phyloP scores from a whole-genome alignment of 2,113 vertebrate species.

The Austrofundulus limnaeus region DNA sequence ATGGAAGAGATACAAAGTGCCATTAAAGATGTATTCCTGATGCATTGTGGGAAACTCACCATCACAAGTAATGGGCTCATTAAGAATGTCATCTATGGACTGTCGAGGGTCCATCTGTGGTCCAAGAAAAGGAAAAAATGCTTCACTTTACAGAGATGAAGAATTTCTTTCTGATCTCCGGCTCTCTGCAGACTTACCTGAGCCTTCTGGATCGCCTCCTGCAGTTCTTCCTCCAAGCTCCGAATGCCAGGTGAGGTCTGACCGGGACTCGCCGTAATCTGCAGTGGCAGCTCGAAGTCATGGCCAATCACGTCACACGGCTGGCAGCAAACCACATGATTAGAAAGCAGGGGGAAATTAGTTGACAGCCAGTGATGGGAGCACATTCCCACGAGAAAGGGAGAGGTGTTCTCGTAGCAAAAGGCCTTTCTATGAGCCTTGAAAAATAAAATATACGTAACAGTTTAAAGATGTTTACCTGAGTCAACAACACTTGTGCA shows the following conservation, averaged over 20 bases:
- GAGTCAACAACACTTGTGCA: constrained; percentile 64
- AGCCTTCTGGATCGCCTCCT: constrained; percentile 89
- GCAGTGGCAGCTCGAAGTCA: constrained; percentile 84
- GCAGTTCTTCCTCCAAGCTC: constrained; percentile 89
- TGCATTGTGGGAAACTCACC: constrained; percentile 70
- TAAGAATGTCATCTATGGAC: constrained; percentile 88
- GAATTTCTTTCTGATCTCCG: background rate
- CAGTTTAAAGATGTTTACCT: constrained; percentile 55
- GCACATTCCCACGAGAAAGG: constrained; percentile 8
- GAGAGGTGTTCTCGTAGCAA: constrained; percentile 5
- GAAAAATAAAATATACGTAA: constrained; percentile 5
- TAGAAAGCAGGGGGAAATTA: constrained; percentile 20
- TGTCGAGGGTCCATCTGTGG: constrained; percentile 84
- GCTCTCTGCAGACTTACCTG: constrained; percentile 73
- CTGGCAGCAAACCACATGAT: constrained; percentile 77
- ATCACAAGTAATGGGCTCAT: constrained; percentile 74
- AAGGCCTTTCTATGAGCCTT: background rate
- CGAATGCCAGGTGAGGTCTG: constrained; percentile 69
- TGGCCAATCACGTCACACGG: constrained; percentile 80
- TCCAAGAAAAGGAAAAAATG: constrained; percentile 23
- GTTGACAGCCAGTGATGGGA: constrained; percentile 16
- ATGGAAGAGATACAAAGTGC: constrained; percentile 14
- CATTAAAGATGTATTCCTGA: constrained; percentile 7
- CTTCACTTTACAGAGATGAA: constrained; percentile 1
- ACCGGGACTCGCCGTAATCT: constrained; percentile 84